phyloP scores from a whole-genome alignment of 23 tunicate species.

The Halocynthia roretzi region DNA sequence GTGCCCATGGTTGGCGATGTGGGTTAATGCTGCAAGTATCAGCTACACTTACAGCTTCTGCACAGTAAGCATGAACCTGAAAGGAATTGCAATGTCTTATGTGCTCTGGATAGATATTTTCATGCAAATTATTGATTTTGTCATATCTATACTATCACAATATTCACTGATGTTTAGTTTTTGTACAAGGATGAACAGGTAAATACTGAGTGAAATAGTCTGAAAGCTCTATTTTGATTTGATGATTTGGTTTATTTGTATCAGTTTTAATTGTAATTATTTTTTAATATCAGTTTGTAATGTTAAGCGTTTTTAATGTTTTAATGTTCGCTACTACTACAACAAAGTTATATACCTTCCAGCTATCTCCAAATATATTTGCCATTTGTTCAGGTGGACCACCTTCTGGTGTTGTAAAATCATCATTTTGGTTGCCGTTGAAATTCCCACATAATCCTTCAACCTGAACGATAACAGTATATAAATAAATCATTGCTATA shows the following conservation, averaged over 20 bases:
- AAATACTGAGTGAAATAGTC: no score
- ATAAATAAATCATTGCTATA: background rate
- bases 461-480: conserved; percentile 1
- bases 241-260: no score
- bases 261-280: no score
- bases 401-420: conserved; percentile 28
- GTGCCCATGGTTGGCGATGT: conserved; percentile 11
- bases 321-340: no score
- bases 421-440: conserved; percentile 31
- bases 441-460: conserved; percentile 40
- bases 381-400: conserved; percentile 26
- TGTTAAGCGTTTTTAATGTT: no score
- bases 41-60: background rate
- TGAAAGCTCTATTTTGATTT: no score
- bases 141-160: no score
- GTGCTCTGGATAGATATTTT: no score
- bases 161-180: no score
- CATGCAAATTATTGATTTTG: no score
- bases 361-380: conserved; percentile 24
- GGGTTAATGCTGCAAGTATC: conserved; percentile 21
- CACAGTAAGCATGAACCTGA: conserved; percentile 28
- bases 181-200: no score
- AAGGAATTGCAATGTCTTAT: background rate
- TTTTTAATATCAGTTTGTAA: no score
- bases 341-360: conserved; percentile 3